Conservation (phyloP, 2,797 vertebrate species). For the Apogon talboti region DNA sequence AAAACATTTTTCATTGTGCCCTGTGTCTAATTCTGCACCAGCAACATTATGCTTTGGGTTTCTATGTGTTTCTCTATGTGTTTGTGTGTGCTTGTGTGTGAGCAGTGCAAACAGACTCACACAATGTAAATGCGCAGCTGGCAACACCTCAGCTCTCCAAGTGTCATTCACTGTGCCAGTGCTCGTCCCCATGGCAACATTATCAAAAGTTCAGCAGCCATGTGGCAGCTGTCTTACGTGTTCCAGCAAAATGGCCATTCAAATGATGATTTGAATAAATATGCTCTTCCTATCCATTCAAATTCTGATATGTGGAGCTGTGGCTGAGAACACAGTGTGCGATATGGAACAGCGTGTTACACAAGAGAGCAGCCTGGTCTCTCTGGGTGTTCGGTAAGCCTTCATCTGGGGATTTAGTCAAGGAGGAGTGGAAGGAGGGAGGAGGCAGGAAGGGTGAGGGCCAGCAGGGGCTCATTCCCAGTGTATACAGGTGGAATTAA, state of each 20-base stretch:
- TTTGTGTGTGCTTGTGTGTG: constrained; percentile 1
- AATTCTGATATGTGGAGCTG: constrained; percentile 39
- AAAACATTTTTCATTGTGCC: no score
- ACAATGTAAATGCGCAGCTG: constrained; percentile 50
- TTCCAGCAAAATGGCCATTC: constrained; percentile 63
- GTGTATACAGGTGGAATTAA: constrained; percentile 82
- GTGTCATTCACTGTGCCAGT: constrained; percentile 20
- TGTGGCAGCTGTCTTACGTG: constrained; percentile 56
- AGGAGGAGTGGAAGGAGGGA: constrained; percentile 54
- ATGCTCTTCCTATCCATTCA: constrained; percentile 57
- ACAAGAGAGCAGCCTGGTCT: constrained; percentile 46
- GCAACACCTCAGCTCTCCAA: constrained; percentile 51
- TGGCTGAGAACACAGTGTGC: constrained; percentile 52
- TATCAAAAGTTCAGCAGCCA: constrained; percentile 64
- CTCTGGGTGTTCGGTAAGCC: constrained; percentile 61
- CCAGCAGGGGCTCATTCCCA: constrained; percentile 73
- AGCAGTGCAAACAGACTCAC: constrained; percentile 7
- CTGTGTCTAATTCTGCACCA: no score
- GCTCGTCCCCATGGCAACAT: constrained; percentile 70
- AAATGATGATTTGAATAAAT: constrained; percentile 70
- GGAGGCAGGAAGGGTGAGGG: constrained; percentile 70
- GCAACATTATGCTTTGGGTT: neutral
- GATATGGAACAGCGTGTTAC: constrained; percentile 31
- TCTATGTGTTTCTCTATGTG: constrained; percentile 7
- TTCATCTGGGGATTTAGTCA: constrained; percentile 70